phyloP scores from a whole-genome alignment of 2,797 vertebrate species.

The Spatula versicolor region DNA sequence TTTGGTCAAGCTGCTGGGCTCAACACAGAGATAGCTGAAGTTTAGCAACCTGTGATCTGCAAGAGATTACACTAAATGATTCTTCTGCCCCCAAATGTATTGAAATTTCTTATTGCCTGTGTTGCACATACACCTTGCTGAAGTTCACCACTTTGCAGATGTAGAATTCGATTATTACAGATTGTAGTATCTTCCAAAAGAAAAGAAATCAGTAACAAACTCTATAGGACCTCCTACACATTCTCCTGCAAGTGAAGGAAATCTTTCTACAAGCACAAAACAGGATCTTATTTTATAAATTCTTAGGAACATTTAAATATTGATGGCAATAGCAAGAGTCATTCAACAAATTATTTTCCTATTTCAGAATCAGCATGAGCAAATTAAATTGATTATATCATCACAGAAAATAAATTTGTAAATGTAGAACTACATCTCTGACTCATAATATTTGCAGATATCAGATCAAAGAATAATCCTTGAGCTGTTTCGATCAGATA shows the following conservation, averaged over 20 bases:
- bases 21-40: background rate
- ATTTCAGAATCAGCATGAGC: background rate
- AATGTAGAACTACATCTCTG: background rate
- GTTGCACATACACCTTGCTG: background rate
- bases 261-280: background rate
- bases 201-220: background rate
- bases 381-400: conserved; percentile 3
- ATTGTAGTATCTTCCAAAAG: background rate
- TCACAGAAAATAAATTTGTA: background rate
- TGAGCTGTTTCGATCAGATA: background rate
- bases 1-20: background rate
- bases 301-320: background rate
- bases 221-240: background rate
- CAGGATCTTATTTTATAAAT: background rate
- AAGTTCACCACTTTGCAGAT: background rate
- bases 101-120: background rate
- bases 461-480: background rate
- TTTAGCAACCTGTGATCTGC: background rate
- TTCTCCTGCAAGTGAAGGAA: background rate
- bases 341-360: background rate
- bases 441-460: background rate
- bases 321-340: background rate
- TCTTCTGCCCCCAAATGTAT: background rate
- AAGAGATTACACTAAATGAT: background rate
- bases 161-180: background rate